Percentiles rank a stretch among this genome's conserved stretches.
Evolutionary conservation across 2,888 invertebrate genomes (phyloP).

Genomic region (Abrostola triplasia): DNA sequence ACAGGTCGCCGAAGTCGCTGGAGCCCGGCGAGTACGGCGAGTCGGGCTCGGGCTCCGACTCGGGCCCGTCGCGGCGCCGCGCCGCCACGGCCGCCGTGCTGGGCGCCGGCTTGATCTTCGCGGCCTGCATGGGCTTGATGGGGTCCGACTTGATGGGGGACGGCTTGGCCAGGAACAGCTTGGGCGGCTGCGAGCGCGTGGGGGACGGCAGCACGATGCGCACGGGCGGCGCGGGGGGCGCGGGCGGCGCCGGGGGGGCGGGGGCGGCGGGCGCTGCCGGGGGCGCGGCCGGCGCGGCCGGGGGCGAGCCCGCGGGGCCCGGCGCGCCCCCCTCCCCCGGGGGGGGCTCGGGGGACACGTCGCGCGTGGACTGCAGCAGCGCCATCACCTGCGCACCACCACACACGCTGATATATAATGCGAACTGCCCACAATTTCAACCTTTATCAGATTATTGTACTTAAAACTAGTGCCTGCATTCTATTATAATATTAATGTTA

Average conservation of each 20-base stretch:
- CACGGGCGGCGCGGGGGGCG: slow-evolving; percentile 58
- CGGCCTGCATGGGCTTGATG: slow-evolving; percentile 86
- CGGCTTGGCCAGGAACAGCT: slow-evolving; percentile 86
- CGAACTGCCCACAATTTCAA: neutral
- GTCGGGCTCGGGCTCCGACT: slow-evolving; percentile 88
- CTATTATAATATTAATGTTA: too few species aligned
- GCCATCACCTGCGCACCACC: slow-evolving; percentile 83
- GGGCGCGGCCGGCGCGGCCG: slow-evolving; percentile 53
- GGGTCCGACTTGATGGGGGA: slow-evolving; percentile 88
- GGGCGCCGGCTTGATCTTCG: slow-evolving; percentile 66
- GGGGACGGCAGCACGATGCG: slow-evolving; percentile 86
- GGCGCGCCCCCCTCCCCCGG: slow-evolving; percentile 75
- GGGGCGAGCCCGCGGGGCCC: slow-evolving; percentile 61
- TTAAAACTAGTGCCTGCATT: too few species aligned
- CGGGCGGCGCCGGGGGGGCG: slow-evolving; percentile 49
- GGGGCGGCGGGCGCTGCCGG: slow-evolving; percentile 64
- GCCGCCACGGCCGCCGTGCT: slow-evolving; percentile 61
- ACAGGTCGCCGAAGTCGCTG: slow-evolving; percentile 95
- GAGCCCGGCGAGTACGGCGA: slow-evolving; percentile 97
- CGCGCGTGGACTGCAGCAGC: slow-evolving; percentile 86
- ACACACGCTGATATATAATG: too few species aligned
- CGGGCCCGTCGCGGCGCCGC: slow-evolving; percentile 57
- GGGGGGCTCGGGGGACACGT: slow-evolving; percentile 78
- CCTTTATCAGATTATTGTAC: neutral
- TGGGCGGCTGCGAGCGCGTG: slow-evolving; percentile 83